A percentile compares a stretch with the other conserved stretches of the same genome.
These are phyloP conservation scores for Phylloscopus trochiloides DNA, from an alignment of 2,113 vertebrate genomes.

Conservation along the genomic window DNA sequence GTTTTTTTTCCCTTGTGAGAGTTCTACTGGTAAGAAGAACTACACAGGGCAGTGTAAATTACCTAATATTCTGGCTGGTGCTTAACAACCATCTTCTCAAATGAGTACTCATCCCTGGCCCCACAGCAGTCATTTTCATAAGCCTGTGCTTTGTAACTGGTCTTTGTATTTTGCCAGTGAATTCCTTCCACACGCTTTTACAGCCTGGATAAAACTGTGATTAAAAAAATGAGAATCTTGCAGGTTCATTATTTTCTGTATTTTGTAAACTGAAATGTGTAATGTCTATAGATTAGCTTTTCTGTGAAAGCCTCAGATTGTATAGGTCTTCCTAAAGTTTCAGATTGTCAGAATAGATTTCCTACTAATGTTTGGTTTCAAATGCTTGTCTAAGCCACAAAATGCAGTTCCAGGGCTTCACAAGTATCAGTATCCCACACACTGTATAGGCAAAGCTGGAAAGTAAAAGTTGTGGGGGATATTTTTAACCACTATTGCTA, in stretches of 20 bases:
- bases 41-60: not conserved
- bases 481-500: not conserved
- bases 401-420: not conserved
- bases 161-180: not conserved
- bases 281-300: not conserved
- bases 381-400: not conserved
- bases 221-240: not conserved
- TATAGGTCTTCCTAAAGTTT: not conserved
- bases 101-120: not conserved
- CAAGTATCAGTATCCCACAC: not conserved
- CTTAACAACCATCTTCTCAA: not conserved
- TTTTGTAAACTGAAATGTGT: not conserved
- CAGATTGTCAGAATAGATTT: not conserved
- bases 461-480: not conserved
- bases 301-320: not conserved
- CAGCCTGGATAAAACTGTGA: not conserved
- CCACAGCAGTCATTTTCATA: not conserved
- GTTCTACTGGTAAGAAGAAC: not conserved
- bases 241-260: not conserved
- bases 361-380: not conserved
- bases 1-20: not conserved
- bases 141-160: not conserved
- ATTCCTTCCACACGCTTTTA: not conserved
- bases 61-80: not conserved
- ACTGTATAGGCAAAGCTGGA: not conserved